A percentile compares a stretch with the other conserved stretches of the same genome.
Evolutionary conservation across 2,888 invertebrate genomes (phyloP).

Genomic region (Stratiomys singularior): DNA sequence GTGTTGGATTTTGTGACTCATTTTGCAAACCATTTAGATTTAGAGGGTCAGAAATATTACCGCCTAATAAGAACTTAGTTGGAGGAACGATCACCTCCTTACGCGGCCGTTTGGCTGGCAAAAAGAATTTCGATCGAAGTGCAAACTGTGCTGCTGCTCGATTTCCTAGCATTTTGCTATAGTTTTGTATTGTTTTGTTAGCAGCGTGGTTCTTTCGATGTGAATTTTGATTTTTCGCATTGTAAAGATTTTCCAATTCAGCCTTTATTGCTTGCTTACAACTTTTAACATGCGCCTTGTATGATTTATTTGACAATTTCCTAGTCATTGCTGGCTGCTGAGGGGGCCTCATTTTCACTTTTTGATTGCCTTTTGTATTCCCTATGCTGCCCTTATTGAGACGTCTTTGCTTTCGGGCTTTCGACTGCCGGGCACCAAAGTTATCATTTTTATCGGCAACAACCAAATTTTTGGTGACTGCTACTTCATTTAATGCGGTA

Average conservation of each 20-base stretch:
- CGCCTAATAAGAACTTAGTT: slow-evolving; percentile 92
- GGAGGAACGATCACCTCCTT: slow-evolving; percentile 85
- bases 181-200: slow-evolving; percentile 30
- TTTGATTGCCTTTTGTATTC: slow-evolving; percentile 30
- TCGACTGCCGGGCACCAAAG: background rate
- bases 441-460: slow-evolving; percentile 1
- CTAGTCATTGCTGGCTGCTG: slow-evolving; percentile 59
- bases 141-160: slow-evolving; percentile 51
- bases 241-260: slow-evolving; percentile 64
- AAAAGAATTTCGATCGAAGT: slow-evolving; percentile 74
- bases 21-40: slow-evolving; percentile 92
- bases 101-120: slow-evolving; percentile 78
- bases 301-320: slow-evolving; percentile 62
- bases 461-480: background rate
- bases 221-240: slow-evolving; percentile 62
- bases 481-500: too few species aligned
- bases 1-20: slow-evolving; percentile 88
- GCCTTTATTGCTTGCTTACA: slow-evolving; percentile 56
- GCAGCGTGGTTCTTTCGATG: slow-evolving; percentile 50
- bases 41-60: slow-evolving; percentile 94
- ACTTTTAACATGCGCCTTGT: slow-evolving; percentile 55
- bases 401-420: slow-evolving; percentile 1
- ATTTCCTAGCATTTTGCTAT: slow-evolving; percentile 25
- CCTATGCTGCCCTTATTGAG: slow-evolving; percentile 19
- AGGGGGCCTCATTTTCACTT: slow-evolving; percentile 62